phyloP scores from a whole-genome alignment of 2,888 invertebrate genomes.

The Hipparchia semele region DNA sequence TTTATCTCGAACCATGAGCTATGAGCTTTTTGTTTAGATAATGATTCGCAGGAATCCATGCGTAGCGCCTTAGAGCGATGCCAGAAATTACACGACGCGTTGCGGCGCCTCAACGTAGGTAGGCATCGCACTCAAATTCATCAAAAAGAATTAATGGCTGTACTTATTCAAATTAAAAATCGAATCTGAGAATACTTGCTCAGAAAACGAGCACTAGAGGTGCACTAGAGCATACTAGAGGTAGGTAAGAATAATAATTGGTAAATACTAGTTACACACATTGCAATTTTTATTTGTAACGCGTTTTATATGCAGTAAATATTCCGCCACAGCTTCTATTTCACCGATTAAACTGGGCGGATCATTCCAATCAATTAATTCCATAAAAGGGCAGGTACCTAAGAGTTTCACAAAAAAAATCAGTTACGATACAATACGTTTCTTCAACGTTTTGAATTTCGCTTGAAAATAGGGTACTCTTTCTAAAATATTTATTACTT shows the following conservation, averaged over 20 bases:
- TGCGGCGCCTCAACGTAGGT: too few species aligned
- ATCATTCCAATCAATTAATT: constrained; percentile 39
- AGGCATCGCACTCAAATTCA: too few species aligned
- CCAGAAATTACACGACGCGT: too few species aligned
- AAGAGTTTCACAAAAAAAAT: constrained; percentile 18
- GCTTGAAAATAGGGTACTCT: constrained; percentile 9
- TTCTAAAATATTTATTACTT: too few species aligned
- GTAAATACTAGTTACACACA: too few species aligned
- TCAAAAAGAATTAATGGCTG: too few species aligned
- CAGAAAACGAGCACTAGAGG: not conserved
- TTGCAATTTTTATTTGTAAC: not conserved
- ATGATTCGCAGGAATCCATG: constrained; percentile 71
- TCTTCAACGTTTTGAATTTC: constrained; percentile 21
- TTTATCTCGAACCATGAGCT: constrained; percentile 75
- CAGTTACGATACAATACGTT: not conserved
- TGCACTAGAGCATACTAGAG: too few species aligned
- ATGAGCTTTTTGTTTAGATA: constrained; percentile 69
- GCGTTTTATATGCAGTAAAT: not conserved
- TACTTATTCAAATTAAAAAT: not conserved
- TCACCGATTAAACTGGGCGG: constrained; percentile 28
- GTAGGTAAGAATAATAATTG: too few species aligned
- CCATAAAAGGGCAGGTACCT: constrained; percentile 32
- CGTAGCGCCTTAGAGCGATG: constrained; percentile 57
- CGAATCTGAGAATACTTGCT: not conserved
- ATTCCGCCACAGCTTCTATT: constrained; percentile 22